A percentile compares a stretch with the other conserved stretches of the same genome.
phyloP scores from a whole-genome alignment of 2,888 invertebrate species.

The Apomyelois bistriatella region DNA sequence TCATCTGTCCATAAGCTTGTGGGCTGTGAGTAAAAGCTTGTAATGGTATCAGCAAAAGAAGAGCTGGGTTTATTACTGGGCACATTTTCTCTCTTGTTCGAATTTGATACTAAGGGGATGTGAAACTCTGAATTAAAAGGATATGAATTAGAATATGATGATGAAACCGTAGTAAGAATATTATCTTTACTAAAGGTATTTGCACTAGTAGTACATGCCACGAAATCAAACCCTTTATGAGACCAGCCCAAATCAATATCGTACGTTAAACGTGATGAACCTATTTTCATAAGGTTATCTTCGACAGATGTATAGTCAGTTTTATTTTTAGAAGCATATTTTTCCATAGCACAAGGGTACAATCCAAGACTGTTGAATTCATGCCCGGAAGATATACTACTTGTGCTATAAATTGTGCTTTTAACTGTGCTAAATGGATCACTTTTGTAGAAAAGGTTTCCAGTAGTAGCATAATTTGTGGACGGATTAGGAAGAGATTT shows the following conservation, averaged over 20 bases:
- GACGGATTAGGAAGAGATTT: slow-evolving; percentile 55
- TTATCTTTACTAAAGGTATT: slow-evolving; percentile 63
- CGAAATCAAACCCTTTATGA: slow-evolving; percentile 71
- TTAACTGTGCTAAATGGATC: slow-evolving; percentile 65
- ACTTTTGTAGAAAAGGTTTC: slow-evolving; percentile 66
- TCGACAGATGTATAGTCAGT: slow-evolving; percentile 62
- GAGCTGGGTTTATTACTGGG: slow-evolving; percentile 45
- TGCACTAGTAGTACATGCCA: slow-evolving; percentile 56
- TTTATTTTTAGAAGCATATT: slow-evolving; percentile 66
- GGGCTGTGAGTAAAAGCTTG: slow-evolving; percentile 67
- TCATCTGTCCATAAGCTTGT: slow-evolving; percentile 69
- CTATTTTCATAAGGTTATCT: slow-evolving; percentile 72
- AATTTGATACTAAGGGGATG: slow-evolving; percentile 57
- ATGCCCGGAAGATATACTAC: slow-evolving; percentile 65
- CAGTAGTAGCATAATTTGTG: slow-evolving; percentile 44
- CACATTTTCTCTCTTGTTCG: slow-evolving; percentile 56
- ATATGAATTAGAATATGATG: slow-evolving; percentile 59
- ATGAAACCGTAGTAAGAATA: slow-evolving; percentile 53
- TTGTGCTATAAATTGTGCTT: slow-evolving; percentile 68
- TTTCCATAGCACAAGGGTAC: slow-evolving; percentile 74
- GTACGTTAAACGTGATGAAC: slow-evolving; percentile 67
- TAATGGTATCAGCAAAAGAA: slow-evolving; percentile 62
- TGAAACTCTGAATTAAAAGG: slow-evolving; percentile 74
- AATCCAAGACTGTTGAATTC: slow-evolving; percentile 68
- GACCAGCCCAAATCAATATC: slow-evolving; percentile 75